Evolutionary conservation across 2,888 invertebrate genomes (phyloP), one percentile per base, ranked within the genome.

Genomic region (Pyrocoelia pectoralis): DNA sequence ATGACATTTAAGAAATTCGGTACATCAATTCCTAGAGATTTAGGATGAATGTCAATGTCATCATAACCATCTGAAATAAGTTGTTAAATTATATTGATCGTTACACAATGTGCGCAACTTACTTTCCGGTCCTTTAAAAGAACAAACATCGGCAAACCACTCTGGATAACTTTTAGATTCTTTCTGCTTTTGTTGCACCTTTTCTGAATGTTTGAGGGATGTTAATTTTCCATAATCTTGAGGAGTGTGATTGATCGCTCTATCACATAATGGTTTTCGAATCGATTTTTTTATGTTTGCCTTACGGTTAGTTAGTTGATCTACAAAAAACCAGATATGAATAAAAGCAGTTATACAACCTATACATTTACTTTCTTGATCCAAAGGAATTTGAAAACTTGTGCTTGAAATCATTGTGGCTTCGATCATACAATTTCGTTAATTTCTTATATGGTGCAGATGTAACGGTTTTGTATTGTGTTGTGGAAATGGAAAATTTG

Each of bases 351-450:
- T 2, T 6, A 12, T n/a, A 50, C 50, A 13, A n/a, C n/a, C n/a
- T n/a, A n/a, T n/a, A n/a, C n/a, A n/a, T n/a, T n/a, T 24, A 50
- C 50, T 50, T 50, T 50, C 50, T 50, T 50, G 50, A 13, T 50
- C 14, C 1, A 50, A 10, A 14, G 50, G 24, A 10, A 50, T 50
- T 13, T 24, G 50, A 50, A 50, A 50, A 18, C 17, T 8, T 18
- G 24, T 24, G 24, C 24, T 24, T 24, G 24, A 24, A 24, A 24
- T 24, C 24, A 24, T 24, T 24, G 3, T 24, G 24, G 4, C n/a
- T n/a, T n/a, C n/a, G n/a, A n/a, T n/a, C n/a, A n/a, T n/a, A n/a
- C n/a, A n/a, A n/a, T n/a, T n/a, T n/a, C n/a, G n/a, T n/a, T n/a
- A n/a, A n/a, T n/a, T n/a, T n/a, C n/a, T n/a, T n/a, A n/a, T n/a